Evolutionary conservation across 2,888 invertebrate genomes (phyloP).

Genomic region (Teleiodes luculella): DNA sequence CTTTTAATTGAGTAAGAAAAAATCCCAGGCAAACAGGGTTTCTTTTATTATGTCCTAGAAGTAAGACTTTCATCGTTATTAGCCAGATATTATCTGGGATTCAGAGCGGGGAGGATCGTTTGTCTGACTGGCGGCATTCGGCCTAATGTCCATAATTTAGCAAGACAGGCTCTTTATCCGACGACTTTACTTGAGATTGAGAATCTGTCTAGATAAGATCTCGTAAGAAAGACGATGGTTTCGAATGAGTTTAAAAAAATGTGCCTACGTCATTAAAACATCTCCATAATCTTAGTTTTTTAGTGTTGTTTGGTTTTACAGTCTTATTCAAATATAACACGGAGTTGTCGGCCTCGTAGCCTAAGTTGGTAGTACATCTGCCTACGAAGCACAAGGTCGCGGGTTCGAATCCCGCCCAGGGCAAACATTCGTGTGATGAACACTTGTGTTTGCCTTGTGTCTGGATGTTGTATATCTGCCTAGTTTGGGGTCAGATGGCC

Average conservation of each 20-base stretch:
- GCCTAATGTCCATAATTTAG: slow-evolving; percentile 3
- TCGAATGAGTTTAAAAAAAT: background rate
- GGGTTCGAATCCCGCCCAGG: no score
- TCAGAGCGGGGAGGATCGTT: background rate
- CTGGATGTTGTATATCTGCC: no score
- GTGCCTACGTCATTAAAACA: background rate
- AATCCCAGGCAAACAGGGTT: background rate
- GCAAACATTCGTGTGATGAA: no score
- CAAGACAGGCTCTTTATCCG: background rate
- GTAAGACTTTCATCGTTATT: background rate
- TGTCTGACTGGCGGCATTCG: background rate
- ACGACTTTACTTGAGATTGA: background rate
- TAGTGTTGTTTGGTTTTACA: no score
- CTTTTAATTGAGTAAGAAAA: no score
- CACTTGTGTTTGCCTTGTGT: no score
- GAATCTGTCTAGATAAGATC: slow-evolving; percentile 2
- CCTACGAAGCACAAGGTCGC: no score
- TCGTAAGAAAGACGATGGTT: background rate
- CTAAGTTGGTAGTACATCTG: no score
- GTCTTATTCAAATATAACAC: no score
- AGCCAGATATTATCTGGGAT: slow-evolving; percentile 1
- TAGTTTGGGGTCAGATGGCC: no score
- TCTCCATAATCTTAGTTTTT: no score
- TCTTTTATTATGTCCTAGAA: background rate
- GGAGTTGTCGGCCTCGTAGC: no score